Evolutionary conservation across 2,797 vertebrate species (phyloP), one percentile per base, ranked within the genome.

Genomic region (Bradypus variegatus): DNA sequence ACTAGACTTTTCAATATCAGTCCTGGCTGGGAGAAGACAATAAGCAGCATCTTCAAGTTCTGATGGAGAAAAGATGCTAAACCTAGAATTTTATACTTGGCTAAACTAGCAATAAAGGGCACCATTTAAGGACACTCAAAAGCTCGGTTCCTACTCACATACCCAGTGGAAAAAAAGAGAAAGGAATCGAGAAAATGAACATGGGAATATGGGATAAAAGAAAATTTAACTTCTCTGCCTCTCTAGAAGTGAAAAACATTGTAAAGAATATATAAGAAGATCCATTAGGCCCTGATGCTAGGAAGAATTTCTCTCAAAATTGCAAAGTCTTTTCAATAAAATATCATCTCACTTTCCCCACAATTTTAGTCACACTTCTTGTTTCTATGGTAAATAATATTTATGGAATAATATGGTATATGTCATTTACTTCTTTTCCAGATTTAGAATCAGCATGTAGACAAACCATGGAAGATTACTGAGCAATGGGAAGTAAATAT

Each of bases 21-120:
- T 4, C 0, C 14, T 13, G 27, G 55, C 60, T 55, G 76, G 55
- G 3, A 5, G 29, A 31, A 11, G 21, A 36, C 13, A 10, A 23
- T 0, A 21, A 31, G 55, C 45, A 10, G 6, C 29, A 33, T 31
- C 8, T 6, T 15, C 1, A 3, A 1, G 6, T 9, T 8, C 85
- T 16, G 1, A 19, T 1, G 18, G 72, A 72, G 41, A 29, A n/a
- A 60, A 36, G 45, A 45, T 12, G 8, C 1, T 0, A 53, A 19
- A 1, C 5, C 55, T 19, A 4, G 29, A 31, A 10, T 79, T 75
- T 33, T 50, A 62, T 55, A 53, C 79, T 72, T 5, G 13, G 79
- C 73, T 60, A 19, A 25, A 13, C 25, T 18, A 1, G 29, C 55
- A 0, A 38, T 2, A 0, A 3, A 0, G 21, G 0, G 3, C 1